Evolutionary conservation across 2,888 invertebrate genomes (phyloP).

Genomic region (Drosophila kokeensis): DNA sequence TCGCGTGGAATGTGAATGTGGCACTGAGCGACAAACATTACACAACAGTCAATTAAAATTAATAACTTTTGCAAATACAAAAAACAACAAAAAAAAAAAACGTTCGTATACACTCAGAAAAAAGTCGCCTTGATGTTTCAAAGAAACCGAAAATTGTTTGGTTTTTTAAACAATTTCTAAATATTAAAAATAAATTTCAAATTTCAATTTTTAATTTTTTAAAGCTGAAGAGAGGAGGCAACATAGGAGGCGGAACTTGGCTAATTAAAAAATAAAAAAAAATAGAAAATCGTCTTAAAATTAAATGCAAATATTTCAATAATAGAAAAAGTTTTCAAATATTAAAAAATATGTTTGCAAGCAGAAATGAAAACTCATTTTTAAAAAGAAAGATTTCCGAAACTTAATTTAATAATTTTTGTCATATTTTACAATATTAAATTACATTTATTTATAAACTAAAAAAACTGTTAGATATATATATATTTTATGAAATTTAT

Average conservation of each 20-base stretch:
- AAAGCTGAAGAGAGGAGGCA: too few relatives aligned
- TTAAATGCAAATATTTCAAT: not conserved
- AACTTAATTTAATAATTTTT: too few relatives aligned
- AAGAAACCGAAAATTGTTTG: not conserved
- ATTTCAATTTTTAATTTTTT: not conserved
- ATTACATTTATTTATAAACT: too few relatives aligned
- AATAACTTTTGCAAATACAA: conserved; percentile 77
- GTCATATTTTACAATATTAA: too few relatives aligned
- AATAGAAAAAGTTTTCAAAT: not conserved
- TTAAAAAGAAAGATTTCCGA: too few relatives aligned
- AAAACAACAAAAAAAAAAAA: conserved; percentile 14
- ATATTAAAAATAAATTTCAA: not conserved
- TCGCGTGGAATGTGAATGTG: conserved; percentile 69
- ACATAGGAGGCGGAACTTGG: too few relatives aligned
- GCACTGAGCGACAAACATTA: conserved; percentile 65
- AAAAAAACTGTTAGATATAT: too few relatives aligned
- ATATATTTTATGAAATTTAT: not conserved
- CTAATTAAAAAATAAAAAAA: not conserved
- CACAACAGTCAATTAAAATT: conserved; percentile 82
- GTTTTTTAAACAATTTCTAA: too few relatives aligned
- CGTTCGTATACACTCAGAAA: not conserved
- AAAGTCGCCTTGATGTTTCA: not conserved
- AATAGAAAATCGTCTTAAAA: not conserved
- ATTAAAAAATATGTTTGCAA: not conserved
- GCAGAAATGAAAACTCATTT: not conserved